Conservation (phyloP, 2,797 vertebrate species). For the Melanitta fusca region DNA sequence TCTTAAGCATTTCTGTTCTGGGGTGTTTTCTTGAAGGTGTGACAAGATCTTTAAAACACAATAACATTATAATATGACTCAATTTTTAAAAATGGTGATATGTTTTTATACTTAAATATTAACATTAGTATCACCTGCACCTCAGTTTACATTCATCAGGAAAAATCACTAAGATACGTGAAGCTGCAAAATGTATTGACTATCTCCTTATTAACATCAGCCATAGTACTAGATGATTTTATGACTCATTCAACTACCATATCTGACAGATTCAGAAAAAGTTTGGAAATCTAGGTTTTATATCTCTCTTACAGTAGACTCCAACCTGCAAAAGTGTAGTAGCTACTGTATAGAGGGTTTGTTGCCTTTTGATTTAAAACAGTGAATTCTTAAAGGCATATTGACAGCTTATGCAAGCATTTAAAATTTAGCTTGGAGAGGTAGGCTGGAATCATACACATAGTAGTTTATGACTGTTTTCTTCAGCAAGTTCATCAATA, state of each 20-base stretch:
- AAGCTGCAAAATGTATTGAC: not conserved
- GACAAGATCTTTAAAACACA: not conserved
- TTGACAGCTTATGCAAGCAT: not conserved
- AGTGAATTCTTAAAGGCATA: not conserved
- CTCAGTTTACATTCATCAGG: not conserved
- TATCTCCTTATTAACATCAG: not conserved
- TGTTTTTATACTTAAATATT: not conserved
- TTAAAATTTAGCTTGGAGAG: conserved; percentile 3
- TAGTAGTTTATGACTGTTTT: not conserved
- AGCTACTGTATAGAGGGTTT: not conserved
- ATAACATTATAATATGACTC: not conserved
- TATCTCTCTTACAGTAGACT: not conserved
- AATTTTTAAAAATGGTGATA: not conserved
- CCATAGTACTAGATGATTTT: not conserved
- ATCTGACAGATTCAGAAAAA: not conserved
- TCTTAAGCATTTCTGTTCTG: not conserved
- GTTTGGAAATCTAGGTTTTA: not conserved
- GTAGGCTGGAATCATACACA: not conserved
- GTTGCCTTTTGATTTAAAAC: not conserved
- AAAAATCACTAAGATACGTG: not conserved
- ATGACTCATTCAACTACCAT: not conserved
- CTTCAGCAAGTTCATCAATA: not conserved
- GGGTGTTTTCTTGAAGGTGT: not conserved
- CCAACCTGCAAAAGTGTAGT: not conserved
- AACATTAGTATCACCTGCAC: not conserved